phyloP scores from a whole-genome alignment of 2,888 invertebrate genomes.

The Graphium colonna region DNA sequence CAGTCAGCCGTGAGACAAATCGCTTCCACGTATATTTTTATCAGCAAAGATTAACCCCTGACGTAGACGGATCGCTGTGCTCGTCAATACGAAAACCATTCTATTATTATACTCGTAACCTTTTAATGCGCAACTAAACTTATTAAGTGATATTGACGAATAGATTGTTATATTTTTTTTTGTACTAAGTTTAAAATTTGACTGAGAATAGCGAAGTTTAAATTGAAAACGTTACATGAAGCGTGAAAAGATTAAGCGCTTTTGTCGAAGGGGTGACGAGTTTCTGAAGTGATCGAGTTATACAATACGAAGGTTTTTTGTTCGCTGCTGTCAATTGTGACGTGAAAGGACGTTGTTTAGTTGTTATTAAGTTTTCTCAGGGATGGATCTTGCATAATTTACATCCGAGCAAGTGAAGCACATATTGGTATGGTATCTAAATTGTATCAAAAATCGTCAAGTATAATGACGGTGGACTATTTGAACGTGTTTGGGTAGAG shows the following conservation, averaged over 20 bases:
- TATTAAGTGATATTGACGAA: not conserved
- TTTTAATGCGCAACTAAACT: not conserved
- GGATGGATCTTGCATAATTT: not conserved
- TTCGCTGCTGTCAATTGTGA: not conserved
- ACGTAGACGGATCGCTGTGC: constrained; percentile 9
- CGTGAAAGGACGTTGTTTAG: not conserved
- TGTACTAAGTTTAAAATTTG: constrained; percentile 23
- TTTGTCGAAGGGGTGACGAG: constrained; percentile 48
- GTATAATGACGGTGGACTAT: not conserved
- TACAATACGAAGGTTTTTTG: constrained; percentile 11
- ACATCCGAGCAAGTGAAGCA: not conserved
- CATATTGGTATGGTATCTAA: not conserved
- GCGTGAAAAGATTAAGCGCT: constrained; percentile 33
- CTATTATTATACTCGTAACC: not conserved
- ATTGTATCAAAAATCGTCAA: not conserved
- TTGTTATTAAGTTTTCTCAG: not conserved
- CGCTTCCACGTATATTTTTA: constrained; percentile 6
- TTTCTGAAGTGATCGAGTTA: constrained; percentile 9
- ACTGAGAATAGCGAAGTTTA: constrained; percentile 28
- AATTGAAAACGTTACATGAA: constrained; percentile 28
- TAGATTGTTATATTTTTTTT: constrained; percentile 2
- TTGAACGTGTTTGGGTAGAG: not conserved
- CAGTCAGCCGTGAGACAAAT: constrained; percentile 4
- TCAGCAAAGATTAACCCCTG: constrained; percentile 9
- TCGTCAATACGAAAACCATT: constrained; percentile 4